phyloP scores from a whole-genome alignment of 2,113 vertebrate genomes.

The Limnothrissa miodon region DNA sequence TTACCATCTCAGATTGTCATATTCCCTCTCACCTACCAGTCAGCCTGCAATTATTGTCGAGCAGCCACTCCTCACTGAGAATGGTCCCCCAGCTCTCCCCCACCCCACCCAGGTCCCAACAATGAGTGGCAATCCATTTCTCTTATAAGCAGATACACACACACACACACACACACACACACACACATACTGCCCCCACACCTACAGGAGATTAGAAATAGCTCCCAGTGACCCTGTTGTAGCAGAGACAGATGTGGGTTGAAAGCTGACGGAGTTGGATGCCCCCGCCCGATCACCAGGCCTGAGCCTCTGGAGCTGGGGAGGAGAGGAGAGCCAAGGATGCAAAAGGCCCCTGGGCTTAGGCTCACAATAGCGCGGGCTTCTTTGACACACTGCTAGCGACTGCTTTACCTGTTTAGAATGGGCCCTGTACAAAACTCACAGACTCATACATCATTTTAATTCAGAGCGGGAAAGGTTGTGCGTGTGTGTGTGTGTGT shows the following conservation, averaged over 20 bases:
- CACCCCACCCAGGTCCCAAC: conserved; percentile 44
- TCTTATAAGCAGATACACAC: conserved; percentile 45
- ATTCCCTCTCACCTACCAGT: conserved; percentile 58
- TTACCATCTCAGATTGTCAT: conserved; percentile 66
- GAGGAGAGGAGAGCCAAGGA: no score
- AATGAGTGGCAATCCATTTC: neutral
- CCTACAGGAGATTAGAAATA: conserved; percentile 59
- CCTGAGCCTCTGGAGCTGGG: neutral
- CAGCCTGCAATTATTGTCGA: conserved; percentile 63
- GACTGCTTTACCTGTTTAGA: neutral
- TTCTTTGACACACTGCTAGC: neutral
- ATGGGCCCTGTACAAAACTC: neutral
- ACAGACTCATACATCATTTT: conserved; percentile 57
- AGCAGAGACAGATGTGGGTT: conserved; percentile 31
- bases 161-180: conserved; percentile 30
- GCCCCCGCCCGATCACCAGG: neutral
- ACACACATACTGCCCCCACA: conserved; percentile 28
- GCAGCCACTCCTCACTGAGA: conserved; percentile 51
- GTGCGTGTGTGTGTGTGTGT: neutral
- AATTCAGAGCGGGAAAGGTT: conserved; percentile 55
- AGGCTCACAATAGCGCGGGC: neutral
- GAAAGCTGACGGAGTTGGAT: conserved; percentile 19
- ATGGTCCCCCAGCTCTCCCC: conserved; percentile 54
- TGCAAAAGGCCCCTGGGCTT: neutral
- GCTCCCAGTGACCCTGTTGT: conserved; percentile 55